These are phyloP conservation scores for Amphibalanus amphitrite DNA, from an alignment of 1,140 invertebrate species.

Conservation along the genomic window DNA sequence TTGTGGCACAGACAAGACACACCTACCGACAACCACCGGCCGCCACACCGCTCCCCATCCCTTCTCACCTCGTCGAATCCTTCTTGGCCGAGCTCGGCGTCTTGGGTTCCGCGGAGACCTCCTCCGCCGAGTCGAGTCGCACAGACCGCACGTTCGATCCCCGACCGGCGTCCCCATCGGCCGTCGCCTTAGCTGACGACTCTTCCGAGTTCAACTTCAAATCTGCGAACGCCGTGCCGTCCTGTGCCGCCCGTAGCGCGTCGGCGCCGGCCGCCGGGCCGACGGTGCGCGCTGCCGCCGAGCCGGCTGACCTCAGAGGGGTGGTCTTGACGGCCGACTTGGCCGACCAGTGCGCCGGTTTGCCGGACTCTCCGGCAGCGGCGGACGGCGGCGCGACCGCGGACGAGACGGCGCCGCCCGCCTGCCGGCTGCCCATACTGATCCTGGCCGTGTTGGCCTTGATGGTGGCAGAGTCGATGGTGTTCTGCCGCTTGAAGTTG, in stretches of 20 bases:
- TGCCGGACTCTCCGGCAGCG: neutral
- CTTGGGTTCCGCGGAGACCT: neutral
- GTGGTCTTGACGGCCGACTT: neutral
- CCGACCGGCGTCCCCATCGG: neutral
- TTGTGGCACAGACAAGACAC: no score
- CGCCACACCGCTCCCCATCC: neutral
- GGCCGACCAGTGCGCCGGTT: neutral
- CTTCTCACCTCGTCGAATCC: no score
- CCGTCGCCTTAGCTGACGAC: neutral
- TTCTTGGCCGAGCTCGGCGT: neutral
- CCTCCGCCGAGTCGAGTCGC: neutral
- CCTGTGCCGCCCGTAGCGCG: neutral
- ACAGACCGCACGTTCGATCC: neutral
- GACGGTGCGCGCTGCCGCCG: conserved; percentile 4
- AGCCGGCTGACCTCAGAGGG: neutral
- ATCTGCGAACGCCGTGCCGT: neutral
- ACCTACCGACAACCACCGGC: neutral
- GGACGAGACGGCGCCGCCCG: conserved; percentile 41
- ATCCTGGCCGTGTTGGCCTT: conserved; percentile 73
- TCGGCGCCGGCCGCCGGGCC: neutral
- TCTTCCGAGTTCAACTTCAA: neutral
- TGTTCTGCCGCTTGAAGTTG: conserved; percentile 71
- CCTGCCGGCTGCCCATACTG: conserved; percentile 44
- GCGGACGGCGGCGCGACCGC: neutral
- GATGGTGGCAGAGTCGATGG: conserved; percentile 75